Conservation (phyloP, 2,888 invertebrate genomes). For the Molorchus minor region DNA sequence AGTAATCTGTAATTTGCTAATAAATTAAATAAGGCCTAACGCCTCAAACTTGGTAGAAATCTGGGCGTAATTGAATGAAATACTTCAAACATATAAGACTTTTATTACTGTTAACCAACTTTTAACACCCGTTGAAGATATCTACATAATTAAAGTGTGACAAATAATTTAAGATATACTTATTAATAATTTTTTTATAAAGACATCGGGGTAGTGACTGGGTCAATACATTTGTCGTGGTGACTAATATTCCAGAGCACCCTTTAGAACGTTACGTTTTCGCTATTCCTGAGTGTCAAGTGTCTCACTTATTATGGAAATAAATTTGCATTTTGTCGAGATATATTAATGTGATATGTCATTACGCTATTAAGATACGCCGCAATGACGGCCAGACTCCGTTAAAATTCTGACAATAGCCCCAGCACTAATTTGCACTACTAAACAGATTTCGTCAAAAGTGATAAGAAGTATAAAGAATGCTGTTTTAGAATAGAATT, state of each 20-base stretch:
- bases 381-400: too few relatives aligned
- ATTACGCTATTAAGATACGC: neutral
- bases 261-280: slow-evolving; percentile 25
- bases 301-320: slow-evolving; percentile 26
- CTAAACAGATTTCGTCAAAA: too few relatives aligned
- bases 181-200: neutral
- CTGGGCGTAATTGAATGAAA: neutral
- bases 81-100: too few relatives aligned
- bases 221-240: slow-evolving; percentile 23
- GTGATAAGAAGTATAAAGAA: too few relatives aligned
- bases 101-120: too few relatives aligned
- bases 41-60: neutral
- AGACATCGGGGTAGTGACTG: neutral
- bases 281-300: slow-evolving; percentile 11
- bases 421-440: too few relatives aligned
- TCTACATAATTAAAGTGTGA: too few relatives aligned
- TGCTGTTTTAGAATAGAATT: too few relatives aligned
- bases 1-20: slow-evolving; percentile 34
- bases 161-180: too few relatives aligned
- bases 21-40: slow-evolving; percentile 31
- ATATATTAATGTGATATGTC: slow-evolving; percentile 16
- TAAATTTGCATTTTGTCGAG: slow-evolving; percentile 29
- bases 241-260: slow-evolving; percentile 29
- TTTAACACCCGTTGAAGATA: too few relatives aligned
- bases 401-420: too few relatives aligned